These are phyloP conservation scores for Pedetes capensis DNA, from an alignment of 2,113 vertebrate genomes.

Conservation along the genomic window DNA sequence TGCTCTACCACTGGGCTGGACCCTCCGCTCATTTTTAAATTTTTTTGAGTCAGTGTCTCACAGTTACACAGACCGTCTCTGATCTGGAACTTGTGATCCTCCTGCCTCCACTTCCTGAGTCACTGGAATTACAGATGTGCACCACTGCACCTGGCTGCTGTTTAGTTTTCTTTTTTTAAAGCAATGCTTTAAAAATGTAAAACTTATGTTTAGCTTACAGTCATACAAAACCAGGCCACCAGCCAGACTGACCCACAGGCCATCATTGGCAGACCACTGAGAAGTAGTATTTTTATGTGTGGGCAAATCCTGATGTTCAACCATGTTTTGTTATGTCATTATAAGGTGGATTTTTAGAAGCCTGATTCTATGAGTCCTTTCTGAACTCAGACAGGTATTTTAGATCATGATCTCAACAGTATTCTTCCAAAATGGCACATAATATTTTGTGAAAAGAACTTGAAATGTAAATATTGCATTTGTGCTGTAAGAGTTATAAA, in stretches of 20 bases:
- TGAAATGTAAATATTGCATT: constrained; percentile 76
- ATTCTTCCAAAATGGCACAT: constrained; percentile 66
- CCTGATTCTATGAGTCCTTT: constrained; percentile 56
- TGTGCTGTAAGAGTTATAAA: constrained; percentile 73
- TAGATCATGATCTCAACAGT: constrained; percentile 72
- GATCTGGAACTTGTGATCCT: no score
- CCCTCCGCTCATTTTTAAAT: no score
- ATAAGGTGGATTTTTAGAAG: constrained; percentile 41
- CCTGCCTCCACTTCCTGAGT: no score
- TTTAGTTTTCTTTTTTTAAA: neutral
- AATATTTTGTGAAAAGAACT: constrained; percentile 74
- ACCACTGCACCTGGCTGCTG: no score
- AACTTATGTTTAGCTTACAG: neutral
- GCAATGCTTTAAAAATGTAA: neutral
- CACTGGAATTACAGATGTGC: no score
- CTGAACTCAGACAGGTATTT: constrained; percentile 59
- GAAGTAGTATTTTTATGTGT: constrained; percentile 56
- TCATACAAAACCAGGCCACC: neutral
- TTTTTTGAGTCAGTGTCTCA: no score
- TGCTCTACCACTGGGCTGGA: no score
- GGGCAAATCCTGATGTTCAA: neutral
- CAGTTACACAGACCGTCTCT: no score
- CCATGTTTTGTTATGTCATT: constrained; percentile 58
- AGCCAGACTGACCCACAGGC: neutral
- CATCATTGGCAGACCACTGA: neutral